Evolutionary conservation across 2,888 invertebrate species (phyloP).

Genomic region (Idaea straminata): DNA sequence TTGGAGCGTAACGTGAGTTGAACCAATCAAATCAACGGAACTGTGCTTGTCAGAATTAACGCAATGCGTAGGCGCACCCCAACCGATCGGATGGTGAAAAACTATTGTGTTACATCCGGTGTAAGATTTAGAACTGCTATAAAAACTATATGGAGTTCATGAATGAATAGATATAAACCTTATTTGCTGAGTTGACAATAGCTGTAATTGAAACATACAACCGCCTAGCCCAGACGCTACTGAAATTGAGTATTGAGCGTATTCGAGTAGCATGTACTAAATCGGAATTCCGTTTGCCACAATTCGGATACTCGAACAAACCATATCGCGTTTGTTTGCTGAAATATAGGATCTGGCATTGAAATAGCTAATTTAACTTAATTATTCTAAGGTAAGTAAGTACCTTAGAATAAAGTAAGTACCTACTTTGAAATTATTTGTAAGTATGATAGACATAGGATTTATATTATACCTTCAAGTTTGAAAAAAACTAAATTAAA

Average conservation of each 20-base stretch:
- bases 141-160: slow-evolving; percentile 22
- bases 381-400: background rate
- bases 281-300: background rate
- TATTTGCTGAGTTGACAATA: background rate
- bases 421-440: no score
- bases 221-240: background rate
- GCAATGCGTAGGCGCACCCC: slow-evolving; percentile 70
- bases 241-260: background rate
- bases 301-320: background rate
- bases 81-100: slow-evolving; percentile 50
- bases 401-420: no score
- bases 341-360: background rate
- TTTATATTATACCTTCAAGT: no score
- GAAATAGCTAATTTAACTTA: background rate
- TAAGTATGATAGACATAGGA: no score
- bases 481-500: no score
- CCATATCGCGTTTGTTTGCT: background rate
- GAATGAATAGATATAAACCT: slow-evolving; percentile 18
- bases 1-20: slow-evolving; percentile 58
- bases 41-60: slow-evolving; percentile 64
- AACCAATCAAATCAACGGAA: slow-evolving; percentile 69
- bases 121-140: slow-evolving; percentile 35
- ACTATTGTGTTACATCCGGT: slow-evolving; percentile 55
- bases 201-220: background rate
- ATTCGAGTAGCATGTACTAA: background rate